Evolutionary conservation across 30 jellyfish, hydroid and myxozoan genomes (phyloP).

Genomic region (Pseudorhiza aurosa): DNA sequence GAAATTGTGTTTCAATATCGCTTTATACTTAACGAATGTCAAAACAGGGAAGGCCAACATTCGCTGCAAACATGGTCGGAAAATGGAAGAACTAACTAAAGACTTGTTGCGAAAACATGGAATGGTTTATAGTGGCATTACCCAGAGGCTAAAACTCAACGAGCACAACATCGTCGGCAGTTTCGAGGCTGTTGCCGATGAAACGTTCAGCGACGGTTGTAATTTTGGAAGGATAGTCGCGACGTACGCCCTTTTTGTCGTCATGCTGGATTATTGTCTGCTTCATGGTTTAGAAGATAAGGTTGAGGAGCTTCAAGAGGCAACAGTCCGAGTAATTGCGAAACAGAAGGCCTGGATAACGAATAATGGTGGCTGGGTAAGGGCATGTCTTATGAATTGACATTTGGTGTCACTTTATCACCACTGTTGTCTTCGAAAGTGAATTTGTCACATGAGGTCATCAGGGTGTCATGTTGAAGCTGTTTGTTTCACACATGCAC

Average conservation of each 20-base stretch:
- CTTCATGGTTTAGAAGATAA: conserved; percentile 26
- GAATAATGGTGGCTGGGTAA: conserved; percentile 71
- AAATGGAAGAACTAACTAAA: conserved; percentile 47
- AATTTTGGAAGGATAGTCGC: conserved; percentile 73
- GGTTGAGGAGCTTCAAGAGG: conserved; percentile 1
- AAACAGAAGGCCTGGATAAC: conserved; percentile 33
- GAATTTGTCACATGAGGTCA: neutral
- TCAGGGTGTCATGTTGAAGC: neutral
- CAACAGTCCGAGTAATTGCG: conserved; percentile 10
- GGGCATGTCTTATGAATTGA: neutral
- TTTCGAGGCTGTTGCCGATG: conserved; percentile 32
- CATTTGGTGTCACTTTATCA: neutral
- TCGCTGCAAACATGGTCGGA: conserved; percentile 38
- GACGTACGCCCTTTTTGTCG: conserved; percentile 36
- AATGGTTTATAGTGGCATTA: conserved; percentile 35
- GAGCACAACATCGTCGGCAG: conserved; percentile 5
- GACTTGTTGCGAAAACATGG: conserved; percentile 62
- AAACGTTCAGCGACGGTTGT: conserved; percentile 44
- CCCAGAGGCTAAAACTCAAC: conserved; percentile 17
- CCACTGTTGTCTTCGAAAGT: too few relatives aligned
- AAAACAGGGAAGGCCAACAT: neutral
- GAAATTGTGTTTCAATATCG: conserved; percentile 22
- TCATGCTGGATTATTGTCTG: conserved; percentile 30
- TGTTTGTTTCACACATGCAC: neutral
- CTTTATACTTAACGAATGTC: conserved; percentile 3